A percentile compares a stretch with the other conserved stretches of the same genome.
Evolutionary conservation across 2,888 invertebrate genomes (phyloP).

Genomic region (Ennomos quercinarius): DNA sequence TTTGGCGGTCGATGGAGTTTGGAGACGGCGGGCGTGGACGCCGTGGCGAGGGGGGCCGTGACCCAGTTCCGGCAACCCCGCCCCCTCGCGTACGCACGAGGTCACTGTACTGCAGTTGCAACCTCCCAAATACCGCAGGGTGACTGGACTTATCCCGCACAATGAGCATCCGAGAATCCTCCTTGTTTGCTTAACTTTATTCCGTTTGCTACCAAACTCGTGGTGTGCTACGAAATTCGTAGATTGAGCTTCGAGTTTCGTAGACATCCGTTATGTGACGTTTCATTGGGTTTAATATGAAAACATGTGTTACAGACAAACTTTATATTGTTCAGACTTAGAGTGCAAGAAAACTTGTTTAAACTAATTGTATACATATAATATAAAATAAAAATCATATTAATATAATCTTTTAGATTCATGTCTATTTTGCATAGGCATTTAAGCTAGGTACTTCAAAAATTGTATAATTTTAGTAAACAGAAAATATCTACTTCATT

Average conservation of each 20-base stretch:
- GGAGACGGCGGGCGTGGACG: constrained; percentile 55
- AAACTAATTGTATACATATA: no score
- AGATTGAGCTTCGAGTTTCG: constrained; percentile 18
- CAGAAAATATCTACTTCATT: no score
- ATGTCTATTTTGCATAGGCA: no score
- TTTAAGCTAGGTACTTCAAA: no score
- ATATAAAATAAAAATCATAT: no score
- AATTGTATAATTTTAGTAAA: constrained; percentile 7
- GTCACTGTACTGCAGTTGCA: constrained; percentile 85
- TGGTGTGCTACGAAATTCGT: constrained; percentile 32
- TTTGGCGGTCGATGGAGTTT: constrained; percentile 79
- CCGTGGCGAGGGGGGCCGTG: constrained; percentile 62
- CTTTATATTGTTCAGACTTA: constrained; percentile 1
- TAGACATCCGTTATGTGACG: constrained; percentile 22
- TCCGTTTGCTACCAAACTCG: constrained; percentile 26
- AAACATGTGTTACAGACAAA: constrained; percentile 23
- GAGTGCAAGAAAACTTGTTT: no score
- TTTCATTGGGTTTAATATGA: constrained; percentile 8
- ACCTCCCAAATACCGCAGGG: constrained; percentile 74
- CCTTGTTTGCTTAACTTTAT: constrained; percentile 36
- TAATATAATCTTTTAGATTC: no score
- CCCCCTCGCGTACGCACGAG: constrained; percentile 79
- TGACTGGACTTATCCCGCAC: constrained; percentile 64
- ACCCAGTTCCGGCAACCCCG: constrained; percentile 60
- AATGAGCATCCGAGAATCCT: constrained; percentile 32